Base-by-base conservation (phyloP, 1,140 invertebrate species). In the Atta texana region DNA sequence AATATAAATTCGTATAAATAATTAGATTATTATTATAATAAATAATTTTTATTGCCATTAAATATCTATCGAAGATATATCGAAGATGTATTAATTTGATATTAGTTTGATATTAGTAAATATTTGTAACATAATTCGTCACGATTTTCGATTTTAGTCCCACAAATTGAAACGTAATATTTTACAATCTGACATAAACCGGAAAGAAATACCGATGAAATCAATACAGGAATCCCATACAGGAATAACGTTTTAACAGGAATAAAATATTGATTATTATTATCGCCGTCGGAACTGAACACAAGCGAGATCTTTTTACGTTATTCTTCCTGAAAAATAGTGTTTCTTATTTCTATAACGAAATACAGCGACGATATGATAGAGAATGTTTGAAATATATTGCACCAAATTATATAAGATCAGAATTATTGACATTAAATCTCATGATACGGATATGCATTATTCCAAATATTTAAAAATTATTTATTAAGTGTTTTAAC, bases 191-290 rank as follows among this genome's bases (percentile, higher is more conserved):
- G 68, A 74, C 55, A 18, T 82, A 74, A 61, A 71, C 14, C 31
- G 34, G 2, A 55, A 81, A 57, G 68, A 82, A 74, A 61, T 31
- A 82, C 5, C 34, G 10, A 28, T 16, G 34, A 49, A 74, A 74
- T 82, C 55, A 74, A 82, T 82, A 82, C 4, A 24, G 24, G 24
- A 24, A 24, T 24, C 14, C 51, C 57, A 14, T 84, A 59, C 69
- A 49, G 55, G 21, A 84, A 75, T 75, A 71, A 57, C 31, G 39
- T 75, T 18, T 84, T 34, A 59, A 80, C 34, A 53, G 39, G 34
- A 84, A 51, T 84, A 34, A 61, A 64, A 84, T 75, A 84, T 84
- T 75, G 74, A 74, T 61, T 49, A 74, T 49, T 82, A 69, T 28
- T 53, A 69, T 53, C 18, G 18, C 3, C 14, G 14, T 61, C 24